These are phyloP conservation scores for Strigamia crassipes DNA, from an alignment of 2,888 invertebrate genomes.

Conservation along the genomic window DNA sequence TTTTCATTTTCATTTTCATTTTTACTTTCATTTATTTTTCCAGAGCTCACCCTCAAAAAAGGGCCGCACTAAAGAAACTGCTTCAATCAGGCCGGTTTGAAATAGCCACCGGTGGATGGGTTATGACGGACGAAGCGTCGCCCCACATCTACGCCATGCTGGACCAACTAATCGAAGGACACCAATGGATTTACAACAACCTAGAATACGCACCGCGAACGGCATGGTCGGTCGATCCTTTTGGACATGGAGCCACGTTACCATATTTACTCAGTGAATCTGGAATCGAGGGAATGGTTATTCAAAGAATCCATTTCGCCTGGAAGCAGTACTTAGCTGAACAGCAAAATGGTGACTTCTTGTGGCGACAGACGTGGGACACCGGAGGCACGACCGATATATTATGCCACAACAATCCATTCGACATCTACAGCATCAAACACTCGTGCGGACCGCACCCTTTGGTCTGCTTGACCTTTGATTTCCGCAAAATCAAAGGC, in stretches of 20 bases:
- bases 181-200: slow-evolving; percentile 85
- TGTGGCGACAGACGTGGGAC: slow-evolving; percentile 87
- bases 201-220: slow-evolving; percentile 72
- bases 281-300: slow-evolving; percentile 82
- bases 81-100: slow-evolving; percentile 84
- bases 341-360: slow-evolving; percentile 80
- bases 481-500: slow-evolving; percentile 78
- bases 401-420: slow-evolving; percentile 91
- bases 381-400: slow-evolving; percentile 62
- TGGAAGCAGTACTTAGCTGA: slow-evolving; percentile 95
- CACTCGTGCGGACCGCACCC: slow-evolving; percentile 96
- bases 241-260: slow-evolving; percentile 93
- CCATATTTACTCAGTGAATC: slow-evolving; percentile 84
- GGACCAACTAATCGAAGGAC: slow-evolving; percentile 75
- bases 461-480: slow-evolving; percentile 63
- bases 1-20: neutral
- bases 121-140: slow-evolving; percentile 94
- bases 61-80: slow-evolving; percentile 68
- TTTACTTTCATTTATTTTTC: neutral
- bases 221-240: slow-evolving; percentile 98
- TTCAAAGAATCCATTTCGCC: slow-evolving; percentile 91
- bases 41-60: slow-evolving; percentile 51
- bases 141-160: slow-evolving; percentile 85
- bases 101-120: slow-evolving; percentile 93
- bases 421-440: slow-evolving; percentile 94